phyloP scores from a whole-genome alignment of 2,797 vertebrate genomes.

The Pipistrellus kuhlii region DNA sequence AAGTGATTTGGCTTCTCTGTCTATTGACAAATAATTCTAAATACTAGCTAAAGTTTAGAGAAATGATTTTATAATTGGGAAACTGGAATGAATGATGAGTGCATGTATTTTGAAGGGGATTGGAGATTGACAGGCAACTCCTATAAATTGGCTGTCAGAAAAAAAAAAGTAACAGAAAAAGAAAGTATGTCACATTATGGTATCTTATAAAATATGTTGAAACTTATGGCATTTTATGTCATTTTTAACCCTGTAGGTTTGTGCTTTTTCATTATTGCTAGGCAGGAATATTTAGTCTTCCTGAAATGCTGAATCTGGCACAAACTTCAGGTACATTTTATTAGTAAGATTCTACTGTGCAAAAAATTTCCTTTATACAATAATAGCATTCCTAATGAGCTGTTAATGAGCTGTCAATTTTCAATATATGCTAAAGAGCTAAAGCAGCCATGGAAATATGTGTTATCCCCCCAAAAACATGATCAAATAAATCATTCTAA shows the following conservation, averaged over 20 bases:
- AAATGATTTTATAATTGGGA: background rate
- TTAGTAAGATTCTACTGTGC: background rate
- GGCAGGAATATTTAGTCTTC: background rate
- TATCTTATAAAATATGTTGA: background rate
- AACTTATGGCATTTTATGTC: background rate
- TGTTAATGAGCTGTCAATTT: slow-evolving; percentile 79
- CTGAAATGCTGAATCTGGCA: slow-evolving; percentile 40
- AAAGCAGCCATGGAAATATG: slow-evolving; percentile 34
- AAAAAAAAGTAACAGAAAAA: slow-evolving; percentile 7
- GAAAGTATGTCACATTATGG: background rate
- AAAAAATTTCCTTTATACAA: slow-evolving; percentile 47
- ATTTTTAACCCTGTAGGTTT: slow-evolving; percentile 29
- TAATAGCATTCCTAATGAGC: slow-evolving; percentile 72
- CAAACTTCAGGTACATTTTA: slow-evolving; percentile 64
- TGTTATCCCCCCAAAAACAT: background rate
- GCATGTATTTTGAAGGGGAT: background rate
- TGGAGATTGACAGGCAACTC: background rate
- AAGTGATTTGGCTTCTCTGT: background rate
- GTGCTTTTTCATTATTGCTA: background rate
- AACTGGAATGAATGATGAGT: background rate
- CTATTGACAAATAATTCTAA: background rate
- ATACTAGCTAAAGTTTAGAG: background rate
- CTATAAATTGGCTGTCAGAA: background rate
- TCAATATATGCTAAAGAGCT: slow-evolving; percentile 58
- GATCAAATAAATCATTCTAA: slow-evolving; percentile 35